A percentile compares a stretch with the other conserved stretches of the same genome.
phyloP scores from a whole-genome alignment of 2,888 invertebrate species.

The Catocala sponsa region DNA sequence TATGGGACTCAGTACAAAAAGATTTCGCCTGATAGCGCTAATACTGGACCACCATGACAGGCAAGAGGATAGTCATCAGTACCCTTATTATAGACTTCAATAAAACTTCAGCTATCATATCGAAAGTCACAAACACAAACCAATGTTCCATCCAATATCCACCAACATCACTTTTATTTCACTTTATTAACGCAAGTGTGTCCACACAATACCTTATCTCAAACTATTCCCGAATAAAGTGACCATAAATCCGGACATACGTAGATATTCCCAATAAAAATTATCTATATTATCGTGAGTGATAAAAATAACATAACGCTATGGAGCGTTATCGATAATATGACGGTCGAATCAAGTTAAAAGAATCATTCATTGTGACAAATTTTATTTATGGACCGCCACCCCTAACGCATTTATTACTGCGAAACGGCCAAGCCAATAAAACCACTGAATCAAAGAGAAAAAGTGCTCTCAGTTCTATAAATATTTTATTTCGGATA shows the following conservation, averaged over 20 bases:
- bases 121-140: neutral
- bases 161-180: slow-evolving; percentile 7
- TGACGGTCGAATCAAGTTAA: slow-evolving; percentile 64
- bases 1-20: too few relatives aligned
- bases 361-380: slow-evolving; percentile 79
- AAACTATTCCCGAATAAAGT: slow-evolving; percentile 42
- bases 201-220: slow-evolving; percentile 45
- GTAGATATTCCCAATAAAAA: slow-evolving; percentile 58
- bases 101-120: neutral
- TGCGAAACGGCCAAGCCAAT: slow-evolving; percentile 82
- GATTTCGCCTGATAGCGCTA: too few relatives aligned
- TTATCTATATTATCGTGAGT: slow-evolving; percentile 55
- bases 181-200: slow-evolving; percentile 26
- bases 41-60: neutral
- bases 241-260: slow-evolving; percentile 51
- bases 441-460: slow-evolving; percentile 88
- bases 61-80: neutral
- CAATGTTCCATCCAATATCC: neutral
- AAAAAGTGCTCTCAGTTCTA: slow-evolving; percentile 85
- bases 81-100: neutral
- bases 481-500: slow-evolving; percentile 88
- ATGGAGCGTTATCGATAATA: slow-evolving; percentile 55
- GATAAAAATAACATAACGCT: slow-evolving; percentile 47
- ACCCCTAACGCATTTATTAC: slow-evolving; percentile 82
- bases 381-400: slow-evolving; percentile 82